These are phyloP conservation scores for Conger conger DNA, from an alignment of 2,113 vertebrate species.

Conservation along the genomic window DNA sequence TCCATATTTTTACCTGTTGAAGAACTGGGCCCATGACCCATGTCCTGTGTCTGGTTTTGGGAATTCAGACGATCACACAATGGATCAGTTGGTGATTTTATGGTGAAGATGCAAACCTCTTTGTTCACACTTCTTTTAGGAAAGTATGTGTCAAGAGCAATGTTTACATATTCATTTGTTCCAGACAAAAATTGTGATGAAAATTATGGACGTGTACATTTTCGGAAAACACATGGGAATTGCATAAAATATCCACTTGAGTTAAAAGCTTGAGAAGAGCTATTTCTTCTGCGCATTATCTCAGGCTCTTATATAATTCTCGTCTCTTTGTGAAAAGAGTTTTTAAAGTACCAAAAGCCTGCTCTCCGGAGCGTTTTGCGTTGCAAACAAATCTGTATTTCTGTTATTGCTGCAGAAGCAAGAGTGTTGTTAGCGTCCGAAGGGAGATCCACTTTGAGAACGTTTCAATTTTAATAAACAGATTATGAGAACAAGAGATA, in stretches of 20 bases:
- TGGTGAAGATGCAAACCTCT: neutral
- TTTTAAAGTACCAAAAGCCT: conserved; percentile 10
- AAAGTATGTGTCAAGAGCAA: neutral
- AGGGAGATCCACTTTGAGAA: conserved; percentile 80
- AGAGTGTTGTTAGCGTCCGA: conserved; percentile 77
- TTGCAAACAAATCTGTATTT: conserved; percentile 50
- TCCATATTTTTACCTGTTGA: neutral
- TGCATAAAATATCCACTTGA: neutral
- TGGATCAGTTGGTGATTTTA: neutral
- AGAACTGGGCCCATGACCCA: neutral
- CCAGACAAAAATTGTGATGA: neutral
- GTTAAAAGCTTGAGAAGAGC: neutral
- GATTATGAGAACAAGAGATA: conserved; percentile 69
- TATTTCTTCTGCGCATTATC: neutral
- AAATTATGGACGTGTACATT: neutral
- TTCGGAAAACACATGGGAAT: neutral
- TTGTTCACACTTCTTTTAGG: neutral
- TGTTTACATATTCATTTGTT: neutral
- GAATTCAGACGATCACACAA: neutral
- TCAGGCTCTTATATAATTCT: neutral
- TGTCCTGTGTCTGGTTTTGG: neutral
- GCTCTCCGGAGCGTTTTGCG: neutral
- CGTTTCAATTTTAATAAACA: conserved; percentile 90
- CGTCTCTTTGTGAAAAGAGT: conserved; percentile 14
- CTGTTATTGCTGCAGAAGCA: conserved; percentile 69